These are phyloP conservation scores for Nephrotoma guestfalica DNA, from an alignment of 2,888 invertebrate species.

Conservation along the genomic window DNA sequence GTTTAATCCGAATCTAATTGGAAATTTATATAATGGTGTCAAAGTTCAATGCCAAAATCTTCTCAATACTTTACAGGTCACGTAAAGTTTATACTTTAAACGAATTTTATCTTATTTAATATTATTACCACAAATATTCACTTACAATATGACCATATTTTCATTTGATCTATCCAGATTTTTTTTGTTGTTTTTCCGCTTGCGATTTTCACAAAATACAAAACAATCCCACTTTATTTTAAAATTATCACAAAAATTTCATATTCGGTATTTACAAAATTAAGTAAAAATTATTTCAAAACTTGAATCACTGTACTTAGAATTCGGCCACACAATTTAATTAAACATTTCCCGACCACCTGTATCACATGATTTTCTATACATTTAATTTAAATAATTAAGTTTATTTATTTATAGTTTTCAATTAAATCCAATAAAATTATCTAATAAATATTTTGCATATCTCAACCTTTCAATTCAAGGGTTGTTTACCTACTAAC, in stretches of 20 bases:
- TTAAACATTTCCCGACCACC: not conserved
- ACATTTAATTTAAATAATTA: not conserved
- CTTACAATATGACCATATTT: constrained; percentile 3
- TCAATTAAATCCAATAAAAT: not conserved
- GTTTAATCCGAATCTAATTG: too few species aligned
- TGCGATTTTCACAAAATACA: not conserved
- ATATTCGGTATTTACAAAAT: not conserved
- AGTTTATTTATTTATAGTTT: not conserved
- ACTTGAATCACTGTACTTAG: not conserved
- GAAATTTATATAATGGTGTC: too few species aligned
- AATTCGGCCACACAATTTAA: not conserved
- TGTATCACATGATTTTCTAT: not conserved
- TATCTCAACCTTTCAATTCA: not conserved
- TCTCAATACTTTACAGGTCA: too few species aligned
- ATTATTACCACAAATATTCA: not conserved
- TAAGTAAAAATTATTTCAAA: not conserved
- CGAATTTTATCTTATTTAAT: too few species aligned
- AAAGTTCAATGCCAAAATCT: too few species aligned
- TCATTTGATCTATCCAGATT: not conserved
- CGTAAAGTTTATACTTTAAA: too few species aligned
- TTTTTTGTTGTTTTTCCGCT: not conserved
- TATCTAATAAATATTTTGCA: not conserved
- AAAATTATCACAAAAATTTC: not conserved
- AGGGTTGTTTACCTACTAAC: constrained; percentile 3
- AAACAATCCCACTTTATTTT: not conserved